Evolutionary conservation across 1,140 invertebrate genomes (phyloP), one percentile per base, ranked within the genome.

Genomic region (Ganaspis sp.): DNA sequence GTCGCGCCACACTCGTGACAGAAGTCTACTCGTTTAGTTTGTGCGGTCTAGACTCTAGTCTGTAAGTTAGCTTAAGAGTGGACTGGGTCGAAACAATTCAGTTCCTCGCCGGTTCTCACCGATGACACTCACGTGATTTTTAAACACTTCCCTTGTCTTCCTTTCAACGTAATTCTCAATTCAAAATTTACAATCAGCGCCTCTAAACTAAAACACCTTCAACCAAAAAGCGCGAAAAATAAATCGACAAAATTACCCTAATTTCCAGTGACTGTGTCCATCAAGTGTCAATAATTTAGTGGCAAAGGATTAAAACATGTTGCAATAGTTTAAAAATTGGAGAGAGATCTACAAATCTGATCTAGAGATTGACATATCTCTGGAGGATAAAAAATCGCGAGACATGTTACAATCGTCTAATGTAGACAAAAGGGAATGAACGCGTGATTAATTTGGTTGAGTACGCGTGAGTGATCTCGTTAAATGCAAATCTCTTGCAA

Each of bases 1-100:
- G 45, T 49, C 45, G 45, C 45, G 45, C 45, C 45, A 49, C 45
- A 49, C 45, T 49, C 45, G 45, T 49, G 45, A 49, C 45, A 49
- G 45, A 49, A n/a, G 45, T 49, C n/a, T 17, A n/a, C 17, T n/a
- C 42, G 11, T 45, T 45, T 45, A 45, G 42, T 45, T 40, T 53
- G 11, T 26, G 26, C 9, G 11, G 26, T 53, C 26, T 69, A 37
- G n/a, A n/a, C n/a, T n/a, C 12, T 58, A 38, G 45, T 21, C 45
- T 45, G 19, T 23, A 9, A 21, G 42, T 17, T 53, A 19, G 40
- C n/a, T 73, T 73, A 6, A 34, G 29, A 34, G 29, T 34, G 26
- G 15, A 11, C 23, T 11, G 19, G 9, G 17, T 17, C 17, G 21
- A 4, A 74, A 58, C n/a, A 64, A 17, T 38, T 74, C n/a, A 54